These are phyloP conservation scores for Neosilurus hyrtlii DNA, from an alignment of 2,797 vertebrate genomes.

Conservation along the genomic window DNA sequence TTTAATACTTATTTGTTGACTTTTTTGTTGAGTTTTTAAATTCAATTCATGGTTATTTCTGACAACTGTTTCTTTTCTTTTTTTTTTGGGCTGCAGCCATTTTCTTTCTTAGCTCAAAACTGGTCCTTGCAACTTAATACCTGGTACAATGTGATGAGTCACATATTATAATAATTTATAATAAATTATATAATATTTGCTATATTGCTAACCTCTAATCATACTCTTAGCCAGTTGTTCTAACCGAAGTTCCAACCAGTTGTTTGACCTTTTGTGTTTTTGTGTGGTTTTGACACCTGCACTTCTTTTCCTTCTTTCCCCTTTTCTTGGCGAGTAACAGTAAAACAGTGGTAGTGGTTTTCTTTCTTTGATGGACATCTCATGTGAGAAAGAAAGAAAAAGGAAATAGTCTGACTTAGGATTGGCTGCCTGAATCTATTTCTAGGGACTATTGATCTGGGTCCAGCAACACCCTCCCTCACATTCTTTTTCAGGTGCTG, in stretches of 20 bases:
- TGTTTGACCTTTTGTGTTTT: background rate
- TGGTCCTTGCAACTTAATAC: too few relatives aligned
- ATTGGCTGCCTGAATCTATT: constrained; percentile 18
- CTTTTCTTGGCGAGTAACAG: background rate
- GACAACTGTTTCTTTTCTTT: too few relatives aligned
- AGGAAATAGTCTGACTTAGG: constrained; percentile 12
- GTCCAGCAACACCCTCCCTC: background rate
- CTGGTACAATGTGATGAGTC: background rate
- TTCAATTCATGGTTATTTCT: too few relatives aligned
- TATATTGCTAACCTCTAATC: background rate
- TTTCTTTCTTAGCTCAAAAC: too few relatives aligned
- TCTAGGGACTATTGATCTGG: constrained; percentile 28
- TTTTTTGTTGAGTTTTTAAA: too few relatives aligned
- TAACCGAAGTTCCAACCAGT: too few relatives aligned
- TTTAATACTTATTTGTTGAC: too few relatives aligned
- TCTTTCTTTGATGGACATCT: constrained; percentile 21
- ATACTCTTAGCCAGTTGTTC: too few relatives aligned
- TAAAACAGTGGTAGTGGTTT: constrained; percentile 2
- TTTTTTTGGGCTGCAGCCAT: too few relatives aligned
- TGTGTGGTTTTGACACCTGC: constrained; percentile 15
- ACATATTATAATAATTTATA: background rate
- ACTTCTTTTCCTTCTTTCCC: background rate
- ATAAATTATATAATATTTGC: background rate
- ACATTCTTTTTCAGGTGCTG: background rate
- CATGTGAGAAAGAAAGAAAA: background rate